phyloP scores from a whole-genome alignment of 2,888 invertebrate species.

The Cataglyphis livida region DNA sequence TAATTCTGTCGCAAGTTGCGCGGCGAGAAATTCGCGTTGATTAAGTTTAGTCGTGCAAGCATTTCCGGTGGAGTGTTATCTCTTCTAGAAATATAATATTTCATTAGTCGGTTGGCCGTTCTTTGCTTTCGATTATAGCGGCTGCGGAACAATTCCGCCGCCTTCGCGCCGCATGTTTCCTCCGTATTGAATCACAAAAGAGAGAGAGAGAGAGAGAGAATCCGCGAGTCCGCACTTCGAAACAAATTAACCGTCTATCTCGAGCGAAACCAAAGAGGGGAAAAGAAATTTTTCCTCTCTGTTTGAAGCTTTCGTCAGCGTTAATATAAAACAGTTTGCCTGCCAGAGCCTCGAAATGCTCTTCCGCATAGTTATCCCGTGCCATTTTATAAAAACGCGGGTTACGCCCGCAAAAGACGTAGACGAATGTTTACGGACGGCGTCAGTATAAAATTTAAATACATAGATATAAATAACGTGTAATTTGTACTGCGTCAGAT shows the following conservation, averaged over 20 bases:
- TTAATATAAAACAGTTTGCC: constrained; percentile 45
- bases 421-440: background rate
- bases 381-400: constrained; percentile 41
- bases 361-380: constrained; percentile 16
- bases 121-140: constrained; percentile 57
- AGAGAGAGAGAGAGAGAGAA: background rate
- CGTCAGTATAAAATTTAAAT: constrained; percentile 32
- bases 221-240: constrained; percentile 34
- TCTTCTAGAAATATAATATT: constrained; percentile 67
- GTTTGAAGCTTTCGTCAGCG: constrained; percentile 24
- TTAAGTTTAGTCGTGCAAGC: constrained; percentile 66
- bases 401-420: constrained; percentile 20
- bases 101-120: constrained; percentile 50
- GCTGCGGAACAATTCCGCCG: constrained; percentile 41
- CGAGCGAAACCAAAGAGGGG: background rate
- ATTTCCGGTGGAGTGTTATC: constrained; percentile 61
- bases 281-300: background rate
- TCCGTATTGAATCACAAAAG: constrained; percentile 3
- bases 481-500: constrained; percentile 40
- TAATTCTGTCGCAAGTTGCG: constrained; percentile 62
- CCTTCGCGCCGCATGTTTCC: constrained; percentile 24
- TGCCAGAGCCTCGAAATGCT: background rate
- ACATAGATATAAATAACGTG: constrained; percentile 37
- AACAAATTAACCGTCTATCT: constrained; percentile 47
- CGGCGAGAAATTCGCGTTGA: constrained; percentile 64